A percentile compares a stretch with the other conserved stretches of the same genome.
These are phyloP conservation scores for Anableps anableps DNA, from an alignment of 2,797 vertebrate genomes.

Conservation along the genomic window DNA sequence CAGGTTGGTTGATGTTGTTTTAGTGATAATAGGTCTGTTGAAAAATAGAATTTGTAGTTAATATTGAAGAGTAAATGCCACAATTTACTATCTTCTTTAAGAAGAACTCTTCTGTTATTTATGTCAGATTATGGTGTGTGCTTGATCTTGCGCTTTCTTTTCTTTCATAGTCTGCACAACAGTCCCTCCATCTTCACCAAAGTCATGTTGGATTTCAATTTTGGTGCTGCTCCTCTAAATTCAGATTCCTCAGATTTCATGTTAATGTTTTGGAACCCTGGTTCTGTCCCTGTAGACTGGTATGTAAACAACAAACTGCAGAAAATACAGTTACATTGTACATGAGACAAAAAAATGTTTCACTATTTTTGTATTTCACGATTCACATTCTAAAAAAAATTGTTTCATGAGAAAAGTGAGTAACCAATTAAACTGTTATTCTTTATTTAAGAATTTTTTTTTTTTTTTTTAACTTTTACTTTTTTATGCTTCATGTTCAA, in stretches of 20 bases:
- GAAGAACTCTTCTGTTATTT: background rate
- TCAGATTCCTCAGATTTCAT: slow-evolving; percentile 82
- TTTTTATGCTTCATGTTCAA: slow-evolving; percentile 10
- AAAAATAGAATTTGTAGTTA: background rate
- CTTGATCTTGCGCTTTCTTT: slow-evolving; percentile 8
- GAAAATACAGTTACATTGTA: background rate
- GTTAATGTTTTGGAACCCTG: slow-evolving; percentile 87
- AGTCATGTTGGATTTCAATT: slow-evolving; percentile 87
- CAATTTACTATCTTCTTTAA: background rate
- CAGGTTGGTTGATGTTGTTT: slow-evolving; percentile 76
- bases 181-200: slow-evolving; percentile 82
- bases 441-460: background rate
- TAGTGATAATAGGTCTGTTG: background rate
- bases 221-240: slow-evolving; percentile 84
- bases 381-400: background rate
- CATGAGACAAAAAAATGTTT: background rate
- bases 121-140: background rate
- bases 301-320: slow-evolving; percentile 56
- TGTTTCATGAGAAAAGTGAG: no score
- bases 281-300: slow-evolving; percentile 88
- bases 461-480: background rate
- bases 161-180: slow-evolving; percentile 66
- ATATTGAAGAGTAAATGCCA: background rate
- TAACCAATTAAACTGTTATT: background rate
- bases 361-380: background rate